Conservation (phyloP, 2,888 invertebrate species). For the Leistus spinibarbis region DNA sequence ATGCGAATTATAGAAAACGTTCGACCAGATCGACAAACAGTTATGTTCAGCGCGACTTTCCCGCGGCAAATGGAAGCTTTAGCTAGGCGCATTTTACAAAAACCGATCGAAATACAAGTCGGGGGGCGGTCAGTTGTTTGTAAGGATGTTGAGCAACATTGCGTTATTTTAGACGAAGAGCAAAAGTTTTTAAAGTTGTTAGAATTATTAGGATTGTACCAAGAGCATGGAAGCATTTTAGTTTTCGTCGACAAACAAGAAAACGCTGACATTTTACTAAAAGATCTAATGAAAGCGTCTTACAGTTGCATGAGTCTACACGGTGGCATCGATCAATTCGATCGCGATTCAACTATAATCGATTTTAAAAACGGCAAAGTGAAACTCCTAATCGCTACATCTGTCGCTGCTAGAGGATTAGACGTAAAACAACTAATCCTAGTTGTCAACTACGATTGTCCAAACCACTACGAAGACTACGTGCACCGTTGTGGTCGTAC, state of each 20-base stretch:
- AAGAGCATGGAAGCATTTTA: conserved; percentile 90
- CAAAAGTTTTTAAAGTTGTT: conserved; percentile 97
- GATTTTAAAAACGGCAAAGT: conserved; percentile 94
- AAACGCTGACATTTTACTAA: conserved; percentile 89
- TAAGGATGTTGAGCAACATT: conserved; percentile 96
- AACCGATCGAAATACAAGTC: conserved; percentile 97
- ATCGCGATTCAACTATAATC: conserved; percentile 95
- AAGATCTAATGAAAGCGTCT: conserved; percentile 94
- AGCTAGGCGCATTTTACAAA: conserved; percentile 88
- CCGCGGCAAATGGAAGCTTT: conserved; percentile 99
- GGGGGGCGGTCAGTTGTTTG: conserved; percentile 97
- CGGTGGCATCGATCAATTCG: conserved; percentile 99
- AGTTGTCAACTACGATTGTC: conserved; percentile 98
- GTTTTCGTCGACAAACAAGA: conserved; percentile 99
- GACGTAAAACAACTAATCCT: conserved; percentile 97
- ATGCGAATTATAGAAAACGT: conserved; percentile 98
- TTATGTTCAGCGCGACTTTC: conserved; percentile 99
- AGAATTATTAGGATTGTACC: conserved; percentile 95
- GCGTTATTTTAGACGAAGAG: conserved; percentile 92
- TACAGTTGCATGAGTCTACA: conserved; percentile 97
- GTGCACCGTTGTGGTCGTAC: conserved; percentile 96
- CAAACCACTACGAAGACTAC: conserved; percentile 99
- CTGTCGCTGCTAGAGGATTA: conserved; percentile 97
- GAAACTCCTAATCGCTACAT: conserved; percentile 93
- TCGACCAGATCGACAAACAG: conserved; percentile 95